These are phyloP conservation scores for Penaeus vannamei DNA, from an alignment of 1,140 invertebrate genomes.

Conservation along the genomic window DNA sequence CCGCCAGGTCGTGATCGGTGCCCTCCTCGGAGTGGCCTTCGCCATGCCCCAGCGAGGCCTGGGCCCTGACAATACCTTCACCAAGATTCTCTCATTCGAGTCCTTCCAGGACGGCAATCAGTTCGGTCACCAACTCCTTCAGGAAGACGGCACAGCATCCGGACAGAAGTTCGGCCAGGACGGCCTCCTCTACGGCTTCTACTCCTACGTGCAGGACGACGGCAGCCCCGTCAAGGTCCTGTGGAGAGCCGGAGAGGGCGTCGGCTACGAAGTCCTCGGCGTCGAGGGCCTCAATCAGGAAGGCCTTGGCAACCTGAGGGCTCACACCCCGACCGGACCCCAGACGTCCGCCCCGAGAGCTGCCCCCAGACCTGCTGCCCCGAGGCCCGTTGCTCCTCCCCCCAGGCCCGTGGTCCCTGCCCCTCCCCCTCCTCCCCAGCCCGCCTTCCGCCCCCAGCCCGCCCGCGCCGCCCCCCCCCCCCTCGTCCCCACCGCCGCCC, in stretches of 20 bases:
- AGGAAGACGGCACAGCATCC: conserved; percentile 65
- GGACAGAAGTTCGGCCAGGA: conserved; percentile 66
- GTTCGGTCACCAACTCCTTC: conserved; percentile 64
- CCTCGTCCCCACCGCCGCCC: conserved; percentile 20
- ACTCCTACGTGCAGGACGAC: conserved; percentile 65
- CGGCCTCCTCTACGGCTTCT: conserved; percentile 66
- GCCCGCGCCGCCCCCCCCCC: conserved; percentile 4
- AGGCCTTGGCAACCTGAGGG: conserved; percentile 61
- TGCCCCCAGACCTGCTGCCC: neutral
- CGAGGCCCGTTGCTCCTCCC: neutral
- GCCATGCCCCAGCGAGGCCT: conserved; percentile 60
- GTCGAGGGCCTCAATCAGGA: conserved; percentile 63
- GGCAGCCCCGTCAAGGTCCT: conserved; percentile 64
- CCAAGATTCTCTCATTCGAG: conserved; percentile 67
- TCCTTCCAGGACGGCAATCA: conserved; percentile 65
- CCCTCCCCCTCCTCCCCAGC: neutral
- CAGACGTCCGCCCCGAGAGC: neutral
- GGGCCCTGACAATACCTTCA: conserved; percentile 55
- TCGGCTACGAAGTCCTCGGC: conserved; percentile 66
- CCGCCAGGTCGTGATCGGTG: conserved; percentile 55
- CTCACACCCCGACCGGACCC: conserved; percentile 9
- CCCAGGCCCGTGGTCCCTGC: neutral
- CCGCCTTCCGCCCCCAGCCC: conserved; percentile 33
- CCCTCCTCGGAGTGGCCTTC: conserved; percentile 50
- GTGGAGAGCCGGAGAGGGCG: conserved; percentile 63